phyloP scores from a whole-genome alignment of 2,888 invertebrate genomes.

The Lordiphosa andalusiaca region DNA sequence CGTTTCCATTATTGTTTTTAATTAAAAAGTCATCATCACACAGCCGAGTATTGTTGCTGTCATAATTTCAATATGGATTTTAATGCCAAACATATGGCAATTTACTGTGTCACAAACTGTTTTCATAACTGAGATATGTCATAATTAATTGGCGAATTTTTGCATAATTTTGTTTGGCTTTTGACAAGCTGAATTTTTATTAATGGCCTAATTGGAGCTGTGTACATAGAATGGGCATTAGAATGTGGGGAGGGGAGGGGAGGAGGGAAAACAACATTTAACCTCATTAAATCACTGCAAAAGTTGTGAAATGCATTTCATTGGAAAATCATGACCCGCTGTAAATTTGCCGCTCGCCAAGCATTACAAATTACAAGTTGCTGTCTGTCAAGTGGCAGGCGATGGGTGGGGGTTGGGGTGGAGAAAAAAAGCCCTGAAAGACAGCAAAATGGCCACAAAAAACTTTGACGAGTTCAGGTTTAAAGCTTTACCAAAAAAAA shows the following conservation, averaged over 20 bases:
- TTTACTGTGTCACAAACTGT: slow-evolving; percentile 2
- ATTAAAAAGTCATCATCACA: slow-evolving; percentile 67
- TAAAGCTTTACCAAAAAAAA: neutral
- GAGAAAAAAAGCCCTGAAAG: slow-evolving; percentile 8
- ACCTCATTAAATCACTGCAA: slow-evolving; percentile 66
- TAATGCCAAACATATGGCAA: slow-evolving; percentile 27
- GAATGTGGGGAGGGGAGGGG: too few relatives aligned
- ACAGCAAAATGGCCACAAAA: slow-evolving; percentile 3
- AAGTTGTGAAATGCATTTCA: slow-evolving; percentile 64
- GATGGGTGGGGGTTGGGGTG: slow-evolving; percentile 16
- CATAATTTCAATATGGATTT: slow-evolving; percentile 26
- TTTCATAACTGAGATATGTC: slow-evolving; percentile 33
- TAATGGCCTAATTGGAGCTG: slow-evolving; percentile 60
- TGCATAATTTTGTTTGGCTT: slow-evolving; percentile 1
- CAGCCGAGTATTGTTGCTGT: slow-evolving; percentile 33
- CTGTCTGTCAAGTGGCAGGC: slow-evolving; percentile 45
- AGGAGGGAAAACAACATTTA: slow-evolving; percentile 35
- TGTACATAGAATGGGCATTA: neutral
- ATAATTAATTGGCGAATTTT: slow-evolving; percentile 67
- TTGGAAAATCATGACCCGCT: slow-evolving; percentile 57
- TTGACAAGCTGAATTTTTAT: slow-evolving; percentile 2
- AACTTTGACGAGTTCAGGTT: slow-evolving; percentile 20
- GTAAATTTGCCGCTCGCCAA: slow-evolving; percentile 20
- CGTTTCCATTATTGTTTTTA: slow-evolving; percentile 44
- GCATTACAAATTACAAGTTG: slow-evolving; percentile 66